Evolutionary conservation across 2,888 invertebrate species (phyloP).

Genomic region (Pilophorus perplexus): DNA sequence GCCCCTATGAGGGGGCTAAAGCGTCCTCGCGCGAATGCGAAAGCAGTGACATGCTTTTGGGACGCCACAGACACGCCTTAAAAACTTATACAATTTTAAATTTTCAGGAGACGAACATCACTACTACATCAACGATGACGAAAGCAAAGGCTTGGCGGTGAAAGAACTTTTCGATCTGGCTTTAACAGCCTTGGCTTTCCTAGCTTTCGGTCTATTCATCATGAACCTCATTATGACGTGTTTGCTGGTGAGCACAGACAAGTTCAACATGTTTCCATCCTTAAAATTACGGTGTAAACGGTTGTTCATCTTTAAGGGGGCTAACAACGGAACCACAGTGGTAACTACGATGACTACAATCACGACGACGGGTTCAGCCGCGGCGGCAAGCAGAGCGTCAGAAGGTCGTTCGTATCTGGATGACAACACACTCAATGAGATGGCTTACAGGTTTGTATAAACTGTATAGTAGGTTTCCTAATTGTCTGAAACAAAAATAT

Average conservation of each 20-base stretch:
- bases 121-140: constrained; percentile 53
- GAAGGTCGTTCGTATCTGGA: constrained; percentile 27
- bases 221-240: constrained; percentile 73
- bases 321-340: constrained; percentile 25
- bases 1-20: no score
- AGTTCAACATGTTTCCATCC: no score
- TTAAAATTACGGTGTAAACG: no score
- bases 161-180: constrained; percentile 76
- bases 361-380: constrained; percentile 16
- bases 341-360: constrained; percentile 39
- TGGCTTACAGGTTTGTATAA: no score
- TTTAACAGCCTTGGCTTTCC: constrained; percentile 74
- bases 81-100: no score
- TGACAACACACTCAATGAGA: constrained; percentile 55
- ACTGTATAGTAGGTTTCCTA: no score
- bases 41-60: no score
- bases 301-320: constrained; percentile 27
- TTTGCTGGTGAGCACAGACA: constrained; percentile 57
- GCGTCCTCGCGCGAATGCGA: no score
- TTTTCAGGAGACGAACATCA: constrained; percentile 47
- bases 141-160: constrained; percentile 59
- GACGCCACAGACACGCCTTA: no score
- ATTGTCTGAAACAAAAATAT: no score
- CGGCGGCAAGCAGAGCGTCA: not conserved
- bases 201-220: constrained; percentile 77